A percentile compares a stretch with the other conserved stretches of the same genome.
Evolutionary conservation across 2,888 invertebrate species (phyloP).

Genomic region (Diarsia dahlii): DNA sequence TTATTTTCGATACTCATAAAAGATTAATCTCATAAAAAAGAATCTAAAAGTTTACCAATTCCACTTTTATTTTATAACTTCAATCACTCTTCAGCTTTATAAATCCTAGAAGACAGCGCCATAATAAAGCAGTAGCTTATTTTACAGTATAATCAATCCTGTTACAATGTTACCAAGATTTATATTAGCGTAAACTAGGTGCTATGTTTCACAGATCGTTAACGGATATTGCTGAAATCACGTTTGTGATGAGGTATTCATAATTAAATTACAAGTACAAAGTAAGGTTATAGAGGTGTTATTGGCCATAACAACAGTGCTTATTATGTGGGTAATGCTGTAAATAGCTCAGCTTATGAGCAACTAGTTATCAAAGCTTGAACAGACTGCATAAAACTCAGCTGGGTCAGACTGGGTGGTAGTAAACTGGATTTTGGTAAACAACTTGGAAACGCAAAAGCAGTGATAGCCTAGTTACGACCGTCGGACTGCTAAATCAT

Average conservation of each 20-base stretch:
- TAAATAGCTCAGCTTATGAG: background rate
- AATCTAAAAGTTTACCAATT: conserved; percentile 12
- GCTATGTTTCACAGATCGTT: conserved; percentile 26
- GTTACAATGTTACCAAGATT: conserved; percentile 54
- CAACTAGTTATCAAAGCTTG: background rate
- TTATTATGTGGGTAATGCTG: background rate
- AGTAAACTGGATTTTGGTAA: no score
- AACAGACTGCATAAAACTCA: background rate
- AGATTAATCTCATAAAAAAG: conserved; percentile 33
- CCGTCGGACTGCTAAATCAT: no score
- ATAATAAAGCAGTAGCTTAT: conserved; percentile 33
- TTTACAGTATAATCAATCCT: conserved; percentile 44
- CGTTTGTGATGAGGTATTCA: conserved; percentile 18
- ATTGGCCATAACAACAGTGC: conserved; percentile 1
- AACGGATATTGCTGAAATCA: conserved; percentile 17
- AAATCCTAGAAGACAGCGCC: conserved; percentile 28
- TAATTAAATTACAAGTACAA: conserved; percentile 42
- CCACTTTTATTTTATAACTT: conserved; percentile 47
- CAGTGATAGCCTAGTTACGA: no score
- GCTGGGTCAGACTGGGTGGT: no score
- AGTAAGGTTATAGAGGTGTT: conserved; percentile 22
- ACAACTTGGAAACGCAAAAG: background rate
- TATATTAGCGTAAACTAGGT: conserved; percentile 33
- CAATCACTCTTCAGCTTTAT: conserved; percentile 41
- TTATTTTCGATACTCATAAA: background rate